These are phyloP conservation scores for Maniola hyperantus DNA, from an alignment of 2,888 invertebrate genomes.

Conservation along the genomic window DNA sequence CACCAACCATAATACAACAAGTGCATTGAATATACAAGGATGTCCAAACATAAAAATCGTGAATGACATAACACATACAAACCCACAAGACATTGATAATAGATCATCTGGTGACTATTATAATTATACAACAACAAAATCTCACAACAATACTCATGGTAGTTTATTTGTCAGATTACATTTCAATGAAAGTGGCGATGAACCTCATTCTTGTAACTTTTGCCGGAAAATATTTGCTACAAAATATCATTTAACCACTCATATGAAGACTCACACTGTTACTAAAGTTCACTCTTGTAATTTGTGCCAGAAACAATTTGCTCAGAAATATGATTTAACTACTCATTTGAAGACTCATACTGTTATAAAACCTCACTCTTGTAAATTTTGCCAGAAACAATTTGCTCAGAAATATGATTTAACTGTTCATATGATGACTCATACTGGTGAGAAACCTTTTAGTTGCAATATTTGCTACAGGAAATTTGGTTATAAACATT, in stretches of 20 bases:
- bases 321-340: neutral
- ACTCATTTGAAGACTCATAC: neutral
- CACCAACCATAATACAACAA: neutral
- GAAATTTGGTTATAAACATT: too few relatives aligned
- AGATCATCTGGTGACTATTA: neutral
- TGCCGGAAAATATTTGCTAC: neutral
- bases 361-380: neutral
- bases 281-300: neutral
- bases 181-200: neutral
- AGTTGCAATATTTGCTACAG: too few relatives aligned
- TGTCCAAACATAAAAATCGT: neutral
- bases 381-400: neutral
- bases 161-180: too few relatives aligned
- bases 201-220: neutral
- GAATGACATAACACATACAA: neutral
- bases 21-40: neutral
- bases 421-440: neutral
- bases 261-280: neutral
- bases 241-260: neutral
- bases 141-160: neutral
- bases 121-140: neutral
- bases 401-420: neutral
- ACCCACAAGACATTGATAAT: neutral
- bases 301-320: neutral
- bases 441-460: neutral